Conservation (phyloP, 2,888 invertebrate genomes). For the Galeruca laticollis region DNA sequence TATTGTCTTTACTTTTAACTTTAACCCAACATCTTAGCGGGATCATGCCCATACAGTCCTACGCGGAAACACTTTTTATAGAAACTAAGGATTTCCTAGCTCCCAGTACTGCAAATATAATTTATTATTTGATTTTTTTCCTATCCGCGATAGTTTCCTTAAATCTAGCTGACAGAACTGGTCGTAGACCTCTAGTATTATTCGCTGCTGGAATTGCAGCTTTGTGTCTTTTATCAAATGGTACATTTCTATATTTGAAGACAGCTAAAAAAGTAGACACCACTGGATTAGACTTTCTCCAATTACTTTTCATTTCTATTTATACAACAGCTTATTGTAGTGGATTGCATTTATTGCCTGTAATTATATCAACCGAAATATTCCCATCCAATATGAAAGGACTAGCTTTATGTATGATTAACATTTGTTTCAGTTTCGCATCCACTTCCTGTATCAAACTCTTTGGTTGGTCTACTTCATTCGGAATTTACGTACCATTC, state of each 20-base stretch:
- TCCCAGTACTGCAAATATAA: slow-evolving; percentile 59
- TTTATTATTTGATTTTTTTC: slow-evolving; percentile 68
- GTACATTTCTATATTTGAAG: slow-evolving; percentile 26
- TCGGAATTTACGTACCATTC: slow-evolving; percentile 30
- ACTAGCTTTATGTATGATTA: slow-evolving; percentile 26
- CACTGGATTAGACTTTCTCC: slow-evolving; percentile 23
- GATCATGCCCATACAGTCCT: slow-evolving; percentile 73
- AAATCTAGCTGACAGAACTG: slow-evolving; percentile 71
- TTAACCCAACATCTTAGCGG: slow-evolving; percentile 71
- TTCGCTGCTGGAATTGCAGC: slow-evolving; percentile 21
- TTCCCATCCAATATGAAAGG: slow-evolving; percentile 34
- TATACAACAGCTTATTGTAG: slow-evolving; percentile 29
- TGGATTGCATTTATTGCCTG: slow-evolving; percentile 25
- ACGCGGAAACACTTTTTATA: slow-evolving; percentile 70
- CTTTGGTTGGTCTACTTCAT: slow-evolving; percentile 27
- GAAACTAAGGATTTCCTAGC: slow-evolving; percentile 64
- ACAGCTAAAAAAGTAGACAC: slow-evolving; percentile 13
- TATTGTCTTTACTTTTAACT: slow-evolving; percentile 72
- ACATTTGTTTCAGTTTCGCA: slow-evolving; percentile 20
- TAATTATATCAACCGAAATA: slow-evolving; percentile 23
- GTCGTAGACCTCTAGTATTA: slow-evolving; percentile 66
- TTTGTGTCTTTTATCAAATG: slow-evolving; percentile 21
- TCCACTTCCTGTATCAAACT: slow-evolving; percentile 21
- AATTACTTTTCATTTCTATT: slow-evolving; percentile 22
- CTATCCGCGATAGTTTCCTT: slow-evolving; percentile 71